These are phyloP conservation scores for Drosophila elegans DNA, from an alignment of 1,140 invertebrate genomes.

Conservation along the genomic window DNA sequence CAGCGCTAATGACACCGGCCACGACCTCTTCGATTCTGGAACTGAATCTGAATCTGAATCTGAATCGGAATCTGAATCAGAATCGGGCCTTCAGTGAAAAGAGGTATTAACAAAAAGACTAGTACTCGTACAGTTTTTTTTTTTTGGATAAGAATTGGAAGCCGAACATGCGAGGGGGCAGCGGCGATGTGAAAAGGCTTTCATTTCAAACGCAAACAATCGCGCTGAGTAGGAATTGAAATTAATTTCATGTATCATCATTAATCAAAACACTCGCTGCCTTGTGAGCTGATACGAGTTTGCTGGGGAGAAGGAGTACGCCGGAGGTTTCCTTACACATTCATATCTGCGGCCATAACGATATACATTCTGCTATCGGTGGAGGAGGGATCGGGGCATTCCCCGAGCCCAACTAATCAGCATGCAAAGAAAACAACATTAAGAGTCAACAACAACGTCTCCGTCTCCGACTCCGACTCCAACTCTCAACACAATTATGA, in stretches of 20 bases:
- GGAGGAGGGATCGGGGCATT: constrained; percentile 57
- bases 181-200: constrained; percentile 76
- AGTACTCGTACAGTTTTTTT: constrained; percentile 42
- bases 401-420: constrained; percentile 78
- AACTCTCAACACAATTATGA: constrained; percentile 81
- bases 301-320: constrained; percentile 13
- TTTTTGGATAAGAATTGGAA: constrained; percentile 42
- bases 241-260: constrained; percentile 84
- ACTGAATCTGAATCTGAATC: constrained; percentile 17
- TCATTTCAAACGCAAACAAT: constrained; percentile 83
- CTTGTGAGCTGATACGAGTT: constrained; percentile 52
- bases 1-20: constrained; percentile 79
- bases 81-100: constrained; percentile 52
- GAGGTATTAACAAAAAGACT: constrained; percentile 71
- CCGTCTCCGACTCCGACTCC: constrained; percentile 13
- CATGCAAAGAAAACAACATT: constrained; percentile 83
- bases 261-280: constrained; percentile 80
- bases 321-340: constrained; percentile 40
- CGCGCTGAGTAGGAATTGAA: constrained; percentile 75
- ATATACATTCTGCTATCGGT: constrained; percentile 72
- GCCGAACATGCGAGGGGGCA: constrained; percentile 6
- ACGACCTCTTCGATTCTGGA: constrained; percentile 55
- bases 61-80: constrained; percentile 22
- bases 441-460: constrained; percentile 81
- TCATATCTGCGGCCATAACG: constrained; percentile 59